Percentiles rank a stretch among this genome's conserved stretches.
Conservation (phyloP, 1,140 invertebrate species). For the Cherax quadricarinatus region DNA sequence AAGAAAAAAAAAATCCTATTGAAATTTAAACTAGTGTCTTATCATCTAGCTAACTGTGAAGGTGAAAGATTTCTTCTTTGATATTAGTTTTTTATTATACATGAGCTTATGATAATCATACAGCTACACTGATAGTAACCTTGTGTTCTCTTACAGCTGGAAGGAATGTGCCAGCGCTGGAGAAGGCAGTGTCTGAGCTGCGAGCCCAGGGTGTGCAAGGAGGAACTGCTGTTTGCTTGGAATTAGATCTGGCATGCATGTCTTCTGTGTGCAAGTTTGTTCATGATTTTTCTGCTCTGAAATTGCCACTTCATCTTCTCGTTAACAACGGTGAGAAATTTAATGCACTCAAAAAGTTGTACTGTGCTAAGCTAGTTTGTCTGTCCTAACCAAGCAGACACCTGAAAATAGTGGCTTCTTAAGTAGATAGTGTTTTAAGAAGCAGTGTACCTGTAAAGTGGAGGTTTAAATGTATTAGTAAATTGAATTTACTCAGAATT, state of each 20-base stretch:
- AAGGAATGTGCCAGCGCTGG: conserved; percentile 35
- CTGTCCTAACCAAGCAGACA: too few relatives aligned
- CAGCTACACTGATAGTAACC: neutral
- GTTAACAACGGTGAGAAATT: conserved; percentile 59
- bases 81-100: too few relatives aligned
- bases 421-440: too few relatives aligned
- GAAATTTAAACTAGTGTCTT: too few relatives aligned
- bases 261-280: conserved; percentile 44
- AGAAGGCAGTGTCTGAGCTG: conserved; percentile 22
- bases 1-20: too few relatives aligned
- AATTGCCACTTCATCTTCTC: conserved; percentile 62
- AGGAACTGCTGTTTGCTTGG: conserved; percentile 38
- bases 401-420: too few relatives aligned
- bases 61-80: too few relatives aligned
- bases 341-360: neutral
- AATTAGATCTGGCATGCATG: conserved; percentile 38
- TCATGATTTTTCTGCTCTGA: conserved; percentile 32
- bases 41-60: too few relatives aligned
- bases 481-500: too few relatives aligned
- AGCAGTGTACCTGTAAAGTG: too few relatives aligned
- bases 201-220: neutral
- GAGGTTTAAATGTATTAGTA: too few relatives aligned
- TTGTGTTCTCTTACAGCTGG: conserved; percentile 17
- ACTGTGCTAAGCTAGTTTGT: neutral
- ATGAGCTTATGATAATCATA: neutral